Evolutionary conservation across 2,113 vertebrate species (phyloP).

Genomic region (Microcebus murinus): DNA sequence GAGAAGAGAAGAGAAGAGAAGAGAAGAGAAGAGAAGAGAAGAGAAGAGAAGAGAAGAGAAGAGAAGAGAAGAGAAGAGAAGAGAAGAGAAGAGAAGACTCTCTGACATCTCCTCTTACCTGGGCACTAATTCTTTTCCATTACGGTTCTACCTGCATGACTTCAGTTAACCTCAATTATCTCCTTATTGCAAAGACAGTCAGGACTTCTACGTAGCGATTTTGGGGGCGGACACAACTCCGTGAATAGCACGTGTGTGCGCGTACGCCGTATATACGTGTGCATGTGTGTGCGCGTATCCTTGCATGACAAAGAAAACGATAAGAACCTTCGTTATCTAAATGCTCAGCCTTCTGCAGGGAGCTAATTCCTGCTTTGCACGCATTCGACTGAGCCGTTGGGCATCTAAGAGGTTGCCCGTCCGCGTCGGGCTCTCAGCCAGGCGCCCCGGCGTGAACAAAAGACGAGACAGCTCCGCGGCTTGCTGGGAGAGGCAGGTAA

Average conservation of each 20-base stretch:
- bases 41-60: too few relatives aligned
- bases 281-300: neutral
- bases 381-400: neutral
- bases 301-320: neutral
- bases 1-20: rapidly evolving
- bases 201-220: neutral
- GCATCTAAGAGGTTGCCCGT: neutral
- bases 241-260: neutral
- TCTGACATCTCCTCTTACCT: neutral
- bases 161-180: neutral
- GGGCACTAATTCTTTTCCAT: neutral
- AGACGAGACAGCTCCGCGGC: neutral
- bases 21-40: too few relatives aligned
- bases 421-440: neutral
- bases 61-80: too few relatives aligned
- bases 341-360: neutral
- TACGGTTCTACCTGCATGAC: neutral
- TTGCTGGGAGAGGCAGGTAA: neutral
- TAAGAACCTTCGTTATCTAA: neutral
- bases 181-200: neutral
- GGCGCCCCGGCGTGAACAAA: neutral
- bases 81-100: too few relatives aligned
- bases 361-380: neutral
- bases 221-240: neutral
- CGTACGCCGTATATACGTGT: too few relatives aligned